A percentile compares a stretch with the other conserved stretches of the same genome.
phyloP scores from a whole-genome alignment of 2,113 vertebrate genomes.

The Perca schrenkii region DNA sequence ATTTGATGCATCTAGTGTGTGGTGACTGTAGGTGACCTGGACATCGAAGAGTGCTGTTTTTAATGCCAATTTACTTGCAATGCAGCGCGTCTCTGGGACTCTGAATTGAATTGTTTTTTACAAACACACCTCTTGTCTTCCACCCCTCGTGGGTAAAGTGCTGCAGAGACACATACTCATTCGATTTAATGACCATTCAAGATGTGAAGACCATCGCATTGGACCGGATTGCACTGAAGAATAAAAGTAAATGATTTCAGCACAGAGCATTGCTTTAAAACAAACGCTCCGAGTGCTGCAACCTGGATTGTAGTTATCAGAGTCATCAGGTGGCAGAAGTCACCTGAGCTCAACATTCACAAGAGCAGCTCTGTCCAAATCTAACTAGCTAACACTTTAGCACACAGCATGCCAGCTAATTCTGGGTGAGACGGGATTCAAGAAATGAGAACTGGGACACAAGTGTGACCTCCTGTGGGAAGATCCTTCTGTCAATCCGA shows the following conservation, averaged over 20 bases:
- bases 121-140: constrained; percentile 24
- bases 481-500: no score
- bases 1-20: background rate
- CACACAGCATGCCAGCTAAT: constrained; percentile 10
- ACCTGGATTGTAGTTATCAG: constrained; percentile 24
- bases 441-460: no score
- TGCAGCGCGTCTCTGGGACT: background rate
- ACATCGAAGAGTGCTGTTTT: constrained; percentile 3
- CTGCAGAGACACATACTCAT: constrained; percentile 62
- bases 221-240: constrained; percentile 57
- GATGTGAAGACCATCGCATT: background rate
- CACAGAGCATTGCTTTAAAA: background rate
- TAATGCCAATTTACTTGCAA: background rate
- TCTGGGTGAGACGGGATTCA: background rate
- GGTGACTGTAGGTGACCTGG: background rate
- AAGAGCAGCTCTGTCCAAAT: constrained; percentile 2
- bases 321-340: constrained; percentile 16
- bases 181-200: constrained; percentile 25
- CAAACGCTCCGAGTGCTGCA: background rate
- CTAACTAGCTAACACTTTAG: constrained; percentile 8
- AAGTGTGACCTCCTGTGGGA: no score
- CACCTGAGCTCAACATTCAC: constrained; percentile 14
- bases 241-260: constrained; percentile 19
- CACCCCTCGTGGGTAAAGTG: constrained; percentile 61
- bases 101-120: constrained; percentile 13